Base-by-base conservation (phyloP, 2,797 vertebrate species). In the Stomatorhinus walkeri region DNA sequence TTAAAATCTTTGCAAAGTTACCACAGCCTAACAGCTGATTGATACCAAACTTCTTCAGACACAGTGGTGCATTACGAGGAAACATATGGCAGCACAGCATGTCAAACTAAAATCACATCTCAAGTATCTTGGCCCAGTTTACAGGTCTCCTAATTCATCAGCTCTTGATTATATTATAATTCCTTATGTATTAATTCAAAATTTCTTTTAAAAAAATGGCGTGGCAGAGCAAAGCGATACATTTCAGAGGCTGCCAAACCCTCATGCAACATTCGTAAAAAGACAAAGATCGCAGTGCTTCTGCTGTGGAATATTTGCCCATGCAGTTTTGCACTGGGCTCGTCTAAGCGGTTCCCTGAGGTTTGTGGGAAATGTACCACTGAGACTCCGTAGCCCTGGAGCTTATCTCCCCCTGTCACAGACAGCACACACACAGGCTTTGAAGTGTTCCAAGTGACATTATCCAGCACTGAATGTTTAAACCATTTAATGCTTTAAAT, bases 371-470 rank as follows among this genome's bases (percentile, higher is more conserved):
- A 85, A 51, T 49, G 10, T 85, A 51, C 83, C 48, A 51, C 48
- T 85, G 83, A 16, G 83, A 28, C 10, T 16, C 22, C 48, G 0
- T 2, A 51, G 48, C 48, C 48, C 22, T 28, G 7, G n/a, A 51
- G 43, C 83, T 76, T 40, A 85, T 85, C 43, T 28, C 48, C 43
- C 0, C 22, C 83, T 28, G 48, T 51, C n/a, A 24, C 9, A 84
- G n/a, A 51, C 81, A 84, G 43, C 81, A 48, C n/a, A 24, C n/a
- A 49, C 72, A 24, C 28, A 2, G 36, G 46, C 52, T 22, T 46
- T 52, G 36, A 83, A 84, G 40, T 88, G 49, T 83, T 32, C 88
- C 76, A 46, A 56, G 40, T 28, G 88, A 52, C 52, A 59, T 88
- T 28, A 48, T 36, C 79, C 72, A 83, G 22, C 16, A n/a, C 68